Evolutionary conservation across 2,797 vertebrate species (phyloP), one percentile per base, ranked within the genome.

Genomic region (Pseudomugil gertrudae): DNA sequence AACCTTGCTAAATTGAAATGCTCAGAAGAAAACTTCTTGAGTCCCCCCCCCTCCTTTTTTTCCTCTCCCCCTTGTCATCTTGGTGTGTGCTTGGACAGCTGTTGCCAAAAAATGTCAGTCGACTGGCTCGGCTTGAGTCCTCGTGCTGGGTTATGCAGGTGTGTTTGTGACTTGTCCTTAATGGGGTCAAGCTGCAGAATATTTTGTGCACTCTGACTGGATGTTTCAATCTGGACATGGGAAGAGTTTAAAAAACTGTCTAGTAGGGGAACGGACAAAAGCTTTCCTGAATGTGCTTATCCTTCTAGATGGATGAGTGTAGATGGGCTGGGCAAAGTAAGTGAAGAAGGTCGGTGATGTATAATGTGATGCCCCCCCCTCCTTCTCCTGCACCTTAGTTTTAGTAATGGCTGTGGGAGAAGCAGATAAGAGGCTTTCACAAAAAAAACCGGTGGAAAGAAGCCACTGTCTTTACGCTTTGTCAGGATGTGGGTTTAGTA

Each of bases 101-200:
- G 88, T 92, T 74, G 80, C 81, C 89, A 88, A 87, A 88, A 58
- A 59, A 57, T 80, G 75, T 78, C 66, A 67, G 56, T 52, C 30
- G 54, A 73, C 68, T 61, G 57, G 63, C 27, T 72, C 72, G 67
- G 67, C 66, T 73, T 14, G 48, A 50, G 23, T 24, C 78, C 68
- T 69, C 40, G 50, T 56, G 30, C 57, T 51, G 55, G 53, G 57
- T 40, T 60, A 59, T 78, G 86, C 81, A 90, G 85, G 85, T 89
- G 85, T 81, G 82, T 61, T 71, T 66, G 60, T 2, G 30, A 48
- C 70, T 70, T 47, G 9, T 33, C 21, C n/a, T 77, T 72, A 63
- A n/a, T n/a, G 23, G 53, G 74, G 69, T 79, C 77, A 72, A 11
- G 62, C 32, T 63, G 47, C 48, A 80, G 62, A 82, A 80, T 64